Percentiles rank a stretch among this genome's conserved stretches.
Conservation (phyloP, 2,888 invertebrate species). For the Chrysolina haemoptera region DNA sequence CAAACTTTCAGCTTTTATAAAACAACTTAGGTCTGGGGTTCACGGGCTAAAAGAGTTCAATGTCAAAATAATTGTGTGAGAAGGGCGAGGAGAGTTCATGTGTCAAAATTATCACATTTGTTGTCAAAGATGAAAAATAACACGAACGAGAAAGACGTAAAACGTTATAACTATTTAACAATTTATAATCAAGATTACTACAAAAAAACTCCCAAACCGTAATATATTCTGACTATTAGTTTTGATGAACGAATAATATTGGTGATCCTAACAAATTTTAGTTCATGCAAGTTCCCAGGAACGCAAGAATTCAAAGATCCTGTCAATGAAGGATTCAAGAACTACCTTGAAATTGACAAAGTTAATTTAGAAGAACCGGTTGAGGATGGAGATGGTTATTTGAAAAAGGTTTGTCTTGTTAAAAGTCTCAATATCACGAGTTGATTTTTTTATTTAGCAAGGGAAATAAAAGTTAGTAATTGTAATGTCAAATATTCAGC, state of each 20-base stretch:
- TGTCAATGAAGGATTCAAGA: conserved; percentile 52
- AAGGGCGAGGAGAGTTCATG: too few species aligned
- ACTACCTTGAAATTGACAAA: conserved; percentile 50
- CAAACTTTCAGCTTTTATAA: too few species aligned
- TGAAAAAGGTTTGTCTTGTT: conserved; percentile 48
- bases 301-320: conserved; percentile 56
- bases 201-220: conserved; percentile 25
- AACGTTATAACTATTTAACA: conserved; percentile 30
- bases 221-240: neutral
- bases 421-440: too few species aligned
- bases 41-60: too few species aligned
- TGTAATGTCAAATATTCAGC: neutral
- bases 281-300: neutral
- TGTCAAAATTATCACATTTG: neutral
- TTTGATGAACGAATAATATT: neutral
- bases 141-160: conserved; percentile 14
- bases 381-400: conserved; percentile 53
- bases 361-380: conserved; percentile 41
- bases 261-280: neutral
- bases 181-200: conserved; percentile 33
- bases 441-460: neutral
- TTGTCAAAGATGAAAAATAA: neutral
- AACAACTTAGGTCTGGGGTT: too few species aligned
- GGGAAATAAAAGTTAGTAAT: too few species aligned
- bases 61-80: too few species aligned